phyloP scores from a whole-genome alignment of 2,888 invertebrate genomes.

The Pemphredon lugubris region DNA sequence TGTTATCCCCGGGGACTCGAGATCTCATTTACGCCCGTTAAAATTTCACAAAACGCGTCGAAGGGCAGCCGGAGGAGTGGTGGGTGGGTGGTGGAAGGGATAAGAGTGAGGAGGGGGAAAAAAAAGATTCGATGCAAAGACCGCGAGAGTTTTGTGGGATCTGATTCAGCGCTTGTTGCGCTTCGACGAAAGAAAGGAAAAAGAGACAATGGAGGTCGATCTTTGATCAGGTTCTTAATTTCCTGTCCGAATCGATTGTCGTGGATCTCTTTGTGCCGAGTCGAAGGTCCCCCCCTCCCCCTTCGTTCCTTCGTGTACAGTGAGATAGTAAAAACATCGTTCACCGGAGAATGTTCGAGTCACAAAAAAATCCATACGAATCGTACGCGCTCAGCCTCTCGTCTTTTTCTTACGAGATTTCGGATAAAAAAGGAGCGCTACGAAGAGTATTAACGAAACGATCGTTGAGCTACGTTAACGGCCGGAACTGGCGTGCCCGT shows the following conservation, averaged over 20 bases:
- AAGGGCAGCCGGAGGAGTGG: too few relatives aligned
- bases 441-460: too few relatives aligned
- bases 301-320: conserved; percentile 47
- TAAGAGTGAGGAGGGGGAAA: too few relatives aligned
- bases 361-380: neutral
- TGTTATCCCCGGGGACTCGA: too few relatives aligned
- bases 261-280: conserved; percentile 53
- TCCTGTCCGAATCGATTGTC: conserved; percentile 69
- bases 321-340: conserved; percentile 37
- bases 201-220: conserved; percentile 49
- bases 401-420: too few relatives aligned
- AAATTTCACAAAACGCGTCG: too few relatives aligned
- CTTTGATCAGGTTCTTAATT: conserved; percentile 67
- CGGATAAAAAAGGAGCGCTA: too few relatives aligned
- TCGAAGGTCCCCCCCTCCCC: conserved; percentile 38
- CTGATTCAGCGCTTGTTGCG: conserved; percentile 45
- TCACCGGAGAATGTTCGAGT: conserved; percentile 5
- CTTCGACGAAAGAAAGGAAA: conserved; percentile 51
- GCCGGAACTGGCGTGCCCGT: too few relatives aligned
- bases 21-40: too few relatives aligned
- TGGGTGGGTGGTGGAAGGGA: too few relatives aligned
- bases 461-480: too few relatives aligned
- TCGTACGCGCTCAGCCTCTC: neutral
- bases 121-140: conserved; percentile 1
- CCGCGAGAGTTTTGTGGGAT: conserved; percentile 31